A percentile compares a stretch with the other conserved stretches of the same genome.
phyloP scores from a whole-genome alignment of 1,140 invertebrate species.

The Polypedilum vanderplanki region DNA sequence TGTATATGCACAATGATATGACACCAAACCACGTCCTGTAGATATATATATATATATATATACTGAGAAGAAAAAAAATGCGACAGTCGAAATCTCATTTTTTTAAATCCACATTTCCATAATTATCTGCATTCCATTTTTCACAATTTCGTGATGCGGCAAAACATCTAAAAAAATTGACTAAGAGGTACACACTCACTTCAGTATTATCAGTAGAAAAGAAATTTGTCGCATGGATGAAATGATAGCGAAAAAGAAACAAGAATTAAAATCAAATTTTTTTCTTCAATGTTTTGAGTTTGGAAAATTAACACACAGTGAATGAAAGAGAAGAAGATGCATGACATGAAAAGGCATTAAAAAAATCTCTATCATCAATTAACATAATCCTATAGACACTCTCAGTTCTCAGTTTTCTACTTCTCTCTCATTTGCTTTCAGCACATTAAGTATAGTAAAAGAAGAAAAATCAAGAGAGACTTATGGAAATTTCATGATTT shows the following conservation, averaged over 20 bases:
- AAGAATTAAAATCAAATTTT: too few species aligned
- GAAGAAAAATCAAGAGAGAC: not conserved
- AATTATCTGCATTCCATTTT: constrained; percentile 22
- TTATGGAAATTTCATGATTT: not conserved
- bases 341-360: constrained; percentile 6
- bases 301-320: not conserved
- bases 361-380: constrained; percentile 28
- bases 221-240: not conserved
- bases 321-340: not conserved
- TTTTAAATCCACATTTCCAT: constrained; percentile 27
- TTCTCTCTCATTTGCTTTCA: not conserved
- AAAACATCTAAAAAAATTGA: constrained; percentile 4
- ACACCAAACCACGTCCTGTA: not conserved
- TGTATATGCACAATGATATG: not conserved
- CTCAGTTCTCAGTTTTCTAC: too few species aligned
- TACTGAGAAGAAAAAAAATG: not conserved
- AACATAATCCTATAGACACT: constrained; percentile 26
- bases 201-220: not conserved
- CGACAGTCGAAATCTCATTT: not conserved
- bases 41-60: too few species aligned
- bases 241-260: too few species aligned
- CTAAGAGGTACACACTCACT: too few species aligned
- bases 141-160: constrained; percentile 2
- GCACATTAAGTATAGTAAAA: too few species aligned
- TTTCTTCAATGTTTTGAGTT: too few species aligned